Conservation (phyloP, 2,113 vertebrate species). For the Sterrhoptilus dennistouni region DNA sequence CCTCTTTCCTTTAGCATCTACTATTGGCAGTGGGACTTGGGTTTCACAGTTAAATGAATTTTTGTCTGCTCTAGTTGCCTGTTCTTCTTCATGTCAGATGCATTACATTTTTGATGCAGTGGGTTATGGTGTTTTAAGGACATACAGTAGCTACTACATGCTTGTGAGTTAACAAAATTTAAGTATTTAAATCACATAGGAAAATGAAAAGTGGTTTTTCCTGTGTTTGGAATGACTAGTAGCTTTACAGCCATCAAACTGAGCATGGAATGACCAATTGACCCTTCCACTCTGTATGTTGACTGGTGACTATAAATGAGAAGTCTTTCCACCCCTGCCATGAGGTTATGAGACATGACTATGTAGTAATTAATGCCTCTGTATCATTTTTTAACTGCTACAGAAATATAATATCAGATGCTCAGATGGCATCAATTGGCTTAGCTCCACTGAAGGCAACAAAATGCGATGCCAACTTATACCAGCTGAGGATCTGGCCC, state of each 20-base stretch:
- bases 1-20: background rate
- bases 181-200: background rate
- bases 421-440: constrained; percentile 59
- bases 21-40: background rate
- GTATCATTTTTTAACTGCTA: constrained; percentile 38
- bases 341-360: constrained; percentile 19
- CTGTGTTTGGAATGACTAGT: background rate
- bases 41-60: background rate
- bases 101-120: constrained; percentile 10
- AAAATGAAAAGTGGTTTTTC: background rate
- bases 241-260: constrained; percentile 1
- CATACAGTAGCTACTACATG: background rate
- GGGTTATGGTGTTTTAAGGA: background rate
- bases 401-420: constrained; percentile 44
- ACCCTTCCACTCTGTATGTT: constrained; percentile 6
- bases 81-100: background rate
- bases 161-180: background rate
- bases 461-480: constrained; percentile 15
- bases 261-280: constrained; percentile 29
- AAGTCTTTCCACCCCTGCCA: background rate
- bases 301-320: background rate
- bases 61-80: background rate
- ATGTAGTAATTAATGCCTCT: constrained; percentile 49
- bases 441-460: constrained; percentile 57
- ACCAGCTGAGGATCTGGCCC: constrained; percentile 61